A percentile compares a stretch with the other conserved stretches of the same genome.
Evolutionary conservation across 2,113 vertebrate genomes (phyloP).

Genomic region (Malurus melanocephalus): DNA sequence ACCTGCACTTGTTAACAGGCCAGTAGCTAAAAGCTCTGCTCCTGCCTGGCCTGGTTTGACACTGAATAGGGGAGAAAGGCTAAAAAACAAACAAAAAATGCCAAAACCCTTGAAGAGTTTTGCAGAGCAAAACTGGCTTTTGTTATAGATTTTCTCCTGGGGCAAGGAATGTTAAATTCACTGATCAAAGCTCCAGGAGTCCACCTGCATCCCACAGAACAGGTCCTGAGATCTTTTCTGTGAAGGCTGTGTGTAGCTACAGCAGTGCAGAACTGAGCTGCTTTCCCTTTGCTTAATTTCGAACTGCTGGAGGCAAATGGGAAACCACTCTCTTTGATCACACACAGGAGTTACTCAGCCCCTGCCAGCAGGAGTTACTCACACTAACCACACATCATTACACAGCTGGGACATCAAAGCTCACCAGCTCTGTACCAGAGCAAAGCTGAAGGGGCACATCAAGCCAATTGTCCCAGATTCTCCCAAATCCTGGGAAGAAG

Average conservation of each 20-base stretch:
- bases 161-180: background rate
- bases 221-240: background rate
- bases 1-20: background rate
- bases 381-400: background rate
- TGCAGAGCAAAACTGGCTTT: background rate
- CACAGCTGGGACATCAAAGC: background rate
- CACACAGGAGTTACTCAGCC: background rate
- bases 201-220: background rate
- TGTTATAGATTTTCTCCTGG: background rate
- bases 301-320: background rate
- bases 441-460: background rate
- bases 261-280: background rate
- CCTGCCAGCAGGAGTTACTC: background rate
- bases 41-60: background rate
- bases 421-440: background rate
- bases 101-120: background rate
- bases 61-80: background rate
- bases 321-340: background rate
- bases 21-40: background rate
- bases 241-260: background rate
- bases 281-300: background rate
- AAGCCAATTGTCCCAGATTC: background rate
- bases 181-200: background rate
- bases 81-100: background rate
- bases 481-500: background rate